Conservation (phyloP, 2,797 vertebrate species). For the Hydrocynus forskahlii region DNA sequence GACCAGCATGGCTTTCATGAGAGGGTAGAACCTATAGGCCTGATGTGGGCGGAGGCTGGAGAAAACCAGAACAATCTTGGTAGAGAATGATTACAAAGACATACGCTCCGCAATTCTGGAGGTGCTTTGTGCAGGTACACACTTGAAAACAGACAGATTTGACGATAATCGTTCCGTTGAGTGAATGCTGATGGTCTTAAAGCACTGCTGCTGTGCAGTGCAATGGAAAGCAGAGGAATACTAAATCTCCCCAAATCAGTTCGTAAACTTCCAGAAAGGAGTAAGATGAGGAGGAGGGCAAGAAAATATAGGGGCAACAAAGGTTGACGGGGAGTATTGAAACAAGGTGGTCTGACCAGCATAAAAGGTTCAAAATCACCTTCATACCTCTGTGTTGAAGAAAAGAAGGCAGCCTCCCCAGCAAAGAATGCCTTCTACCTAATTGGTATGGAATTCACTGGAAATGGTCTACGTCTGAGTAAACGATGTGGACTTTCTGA, state of each 20-base stretch:
- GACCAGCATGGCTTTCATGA: slow-evolving; percentile 55
- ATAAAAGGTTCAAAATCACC: background rate
- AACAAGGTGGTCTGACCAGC: slow-evolving; percentile 3
- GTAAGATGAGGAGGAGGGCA: slow-evolving; percentile 27
- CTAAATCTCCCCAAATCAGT: slow-evolving; percentile 46
- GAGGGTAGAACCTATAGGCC: slow-evolving; percentile 49
- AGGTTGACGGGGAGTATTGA: slow-evolving; percentile 33
- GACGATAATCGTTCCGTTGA: slow-evolving; percentile 60
- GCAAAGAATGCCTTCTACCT: slow-evolving; percentile 10
- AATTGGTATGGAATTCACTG: slow-evolving; percentile 30
- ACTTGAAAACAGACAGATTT: slow-evolving; percentile 66
- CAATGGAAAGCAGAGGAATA: slow-evolving; percentile 44
- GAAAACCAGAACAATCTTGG: slow-evolving; percentile 56
- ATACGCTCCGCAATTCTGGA: slow-evolving; percentile 41
- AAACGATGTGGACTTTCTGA: background rate
- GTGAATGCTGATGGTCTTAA: slow-evolving; percentile 58
- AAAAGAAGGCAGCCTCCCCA: background rate
- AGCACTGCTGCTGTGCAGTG: slow-evolving; percentile 56
- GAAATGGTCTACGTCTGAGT: slow-evolving; percentile 12
- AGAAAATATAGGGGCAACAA: slow-evolving; percentile 20
- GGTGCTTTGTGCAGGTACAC: slow-evolving; percentile 59
- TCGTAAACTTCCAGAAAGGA: slow-evolving; percentile 39
- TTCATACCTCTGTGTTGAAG: slow-evolving; percentile 2
- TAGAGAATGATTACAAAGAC: slow-evolving; percentile 64
- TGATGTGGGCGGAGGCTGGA: slow-evolving; percentile 61